A percentile compares a stretch with the other conserved stretches of the same genome.
phyloP scores from a whole-genome alignment of 2,113 vertebrate genomes.

The Cynoglossus semilaevis region DNA sequence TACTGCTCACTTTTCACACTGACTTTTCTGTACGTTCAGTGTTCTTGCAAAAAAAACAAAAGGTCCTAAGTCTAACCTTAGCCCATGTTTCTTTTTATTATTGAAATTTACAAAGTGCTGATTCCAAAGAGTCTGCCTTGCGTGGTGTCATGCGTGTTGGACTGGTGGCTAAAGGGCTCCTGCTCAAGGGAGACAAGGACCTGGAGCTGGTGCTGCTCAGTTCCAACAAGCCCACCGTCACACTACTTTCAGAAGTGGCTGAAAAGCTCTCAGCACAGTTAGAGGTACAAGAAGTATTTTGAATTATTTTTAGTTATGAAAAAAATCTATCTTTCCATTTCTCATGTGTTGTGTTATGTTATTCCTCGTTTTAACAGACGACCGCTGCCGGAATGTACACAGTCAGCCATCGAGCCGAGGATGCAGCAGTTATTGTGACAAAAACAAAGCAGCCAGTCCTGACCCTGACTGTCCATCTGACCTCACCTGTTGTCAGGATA shows the following conservation, averaged over 20 bases:
- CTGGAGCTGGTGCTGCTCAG: conserved; percentile 92
- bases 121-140: conserved; percentile 72
- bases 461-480: conserved; percentile 88
- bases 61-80: too few relatives aligned
- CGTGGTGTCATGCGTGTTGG: conserved; percentile 92
- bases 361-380: conserved; percentile 59
- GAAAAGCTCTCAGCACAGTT: conserved; percentile 85
- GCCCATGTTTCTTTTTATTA: too few relatives aligned
- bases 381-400: conserved; percentile 86
- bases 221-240: conserved; percentile 85
- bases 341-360: neutral
- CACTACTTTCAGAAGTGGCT: conserved; percentile 84
- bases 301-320: too few relatives aligned
- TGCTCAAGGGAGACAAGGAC: conserved; percentile 91
- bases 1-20: too few relatives aligned
- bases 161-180: conserved; percentile 90
- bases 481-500: conserved; percentile 86
- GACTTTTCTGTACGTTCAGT: too few relatives aligned
- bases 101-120: conserved; percentile 3
- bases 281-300: conserved; percentile 69
- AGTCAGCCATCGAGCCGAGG: conserved; percentile 78
- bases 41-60: too few relatives aligned
- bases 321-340: neutral
- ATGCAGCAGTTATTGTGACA: conserved; percentile 84
- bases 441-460: conserved; percentile 83